These are phyloP conservation scores for Ellobius talpinus DNA, from an alignment of 2,113 vertebrate genomes.

Conservation along the genomic window DNA sequence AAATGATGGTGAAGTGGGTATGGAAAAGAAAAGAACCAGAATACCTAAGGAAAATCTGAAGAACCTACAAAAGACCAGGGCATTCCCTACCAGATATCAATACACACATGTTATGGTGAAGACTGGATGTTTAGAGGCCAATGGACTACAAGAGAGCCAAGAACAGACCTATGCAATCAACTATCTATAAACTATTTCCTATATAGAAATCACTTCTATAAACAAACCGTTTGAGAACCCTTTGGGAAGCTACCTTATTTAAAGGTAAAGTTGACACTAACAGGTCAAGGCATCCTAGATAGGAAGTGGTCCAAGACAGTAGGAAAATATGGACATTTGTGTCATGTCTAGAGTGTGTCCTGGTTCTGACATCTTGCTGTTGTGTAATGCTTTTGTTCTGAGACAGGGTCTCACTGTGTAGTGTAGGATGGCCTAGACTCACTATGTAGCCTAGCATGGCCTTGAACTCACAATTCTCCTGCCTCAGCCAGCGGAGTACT, in stretches of 20 bases:
- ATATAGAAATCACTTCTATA: neutral
- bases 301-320: neutral
- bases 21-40: neutral
- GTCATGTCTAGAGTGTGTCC: neutral
- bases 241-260: constrained; percentile 9
- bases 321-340: neutral
- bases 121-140: neutral
- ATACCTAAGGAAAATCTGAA: neutral
- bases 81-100: neutral
- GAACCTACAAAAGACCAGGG: neutral
- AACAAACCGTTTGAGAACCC: neutral
- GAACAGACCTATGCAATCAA: neutral
- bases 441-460: neutral
- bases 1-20: neutral
- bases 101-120: neutral
- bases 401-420: neutral
- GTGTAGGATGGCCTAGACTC: neutral
- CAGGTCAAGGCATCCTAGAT: neutral
- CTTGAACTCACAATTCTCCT: neutral
- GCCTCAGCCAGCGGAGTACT: neutral
- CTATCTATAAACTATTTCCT: neutral
- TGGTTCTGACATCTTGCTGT: neutral
- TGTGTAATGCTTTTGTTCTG: neutral
- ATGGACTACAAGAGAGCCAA: neutral
- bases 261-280: constrained; percentile 1